Conservation (phyloP, 2,888 invertebrate genomes). For the Pemphredon lugubris region DNA sequence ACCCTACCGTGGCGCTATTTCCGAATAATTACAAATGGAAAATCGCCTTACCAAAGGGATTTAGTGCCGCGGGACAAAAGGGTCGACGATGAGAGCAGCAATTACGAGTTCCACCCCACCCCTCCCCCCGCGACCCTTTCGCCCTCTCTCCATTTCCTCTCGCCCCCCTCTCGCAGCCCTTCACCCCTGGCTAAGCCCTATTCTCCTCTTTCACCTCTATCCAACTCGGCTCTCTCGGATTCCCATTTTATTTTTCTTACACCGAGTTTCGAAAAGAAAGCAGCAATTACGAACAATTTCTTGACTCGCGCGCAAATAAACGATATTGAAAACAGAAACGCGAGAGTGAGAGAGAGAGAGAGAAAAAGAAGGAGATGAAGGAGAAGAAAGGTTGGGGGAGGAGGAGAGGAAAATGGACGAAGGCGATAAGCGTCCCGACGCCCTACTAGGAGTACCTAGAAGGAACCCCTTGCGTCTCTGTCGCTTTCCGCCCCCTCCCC, state of each 20-base stretch:
- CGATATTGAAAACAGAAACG: slow-evolving; percentile 22
- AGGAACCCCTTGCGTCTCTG: slow-evolving; percentile 7
- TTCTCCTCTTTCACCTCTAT: no score
- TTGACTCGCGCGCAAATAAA: slow-evolving; percentile 12
- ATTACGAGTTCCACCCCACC: slow-evolving; percentile 11
- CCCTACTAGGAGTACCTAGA: slow-evolving; percentile 3
- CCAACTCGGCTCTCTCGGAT: no score
- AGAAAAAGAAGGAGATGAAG: not conserved
- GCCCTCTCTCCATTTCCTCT: not conserved
- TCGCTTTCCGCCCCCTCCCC: slow-evolving; percentile 9
- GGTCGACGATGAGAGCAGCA: slow-evolving; percentile 3
- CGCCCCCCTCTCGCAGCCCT: not conserved
- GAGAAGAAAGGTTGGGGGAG: not conserved
- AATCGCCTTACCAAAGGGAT: not conserved
- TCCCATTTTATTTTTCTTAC: slow-evolving; percentile 15
- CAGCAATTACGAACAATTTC: slow-evolving; percentile 34
- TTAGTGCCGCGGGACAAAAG: not conserved
- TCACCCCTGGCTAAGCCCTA: not conserved
- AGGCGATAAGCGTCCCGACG: slow-evolving; percentile 23
- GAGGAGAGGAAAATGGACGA: slow-evolving; percentile 6
- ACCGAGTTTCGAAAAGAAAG: slow-evolving; percentile 11
- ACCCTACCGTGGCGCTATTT: not conserved
- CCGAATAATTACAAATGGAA: not conserved
- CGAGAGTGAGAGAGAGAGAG: no score
- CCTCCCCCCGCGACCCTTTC: slow-evolving; percentile 1